A percentile compares a stretch with the other conserved stretches of the same genome.
Conservation (phyloP, 2,888 invertebrate genomes). For the Perdita meconis region DNA sequence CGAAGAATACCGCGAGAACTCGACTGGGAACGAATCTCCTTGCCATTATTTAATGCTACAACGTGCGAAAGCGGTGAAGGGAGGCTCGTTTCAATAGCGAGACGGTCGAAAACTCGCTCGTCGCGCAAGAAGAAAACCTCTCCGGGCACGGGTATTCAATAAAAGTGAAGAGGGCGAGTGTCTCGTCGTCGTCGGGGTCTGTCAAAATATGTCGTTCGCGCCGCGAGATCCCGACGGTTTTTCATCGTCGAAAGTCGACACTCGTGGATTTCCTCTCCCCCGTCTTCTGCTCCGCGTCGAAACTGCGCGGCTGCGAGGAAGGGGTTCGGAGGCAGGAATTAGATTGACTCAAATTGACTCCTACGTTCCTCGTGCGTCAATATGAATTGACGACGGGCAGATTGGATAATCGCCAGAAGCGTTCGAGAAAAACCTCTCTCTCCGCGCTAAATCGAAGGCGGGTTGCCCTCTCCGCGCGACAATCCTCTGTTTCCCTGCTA, state of each 20-base stretch:
- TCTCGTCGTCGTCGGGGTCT: slow-evolving; percentile 37
- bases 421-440: slow-evolving; percentile 38
- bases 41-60: not conserved
- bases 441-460: not conserved
- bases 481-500: not conserved
- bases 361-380: slow-evolving; percentile 68
- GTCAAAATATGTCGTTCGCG: slow-evolving; percentile 53
- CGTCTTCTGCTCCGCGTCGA: slow-evolving; percentile 55
- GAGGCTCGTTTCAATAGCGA: slow-evolving; percentile 1
- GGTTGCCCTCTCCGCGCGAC: not conserved
- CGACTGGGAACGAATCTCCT: not conserved
- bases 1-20: slow-evolving; percentile 2
- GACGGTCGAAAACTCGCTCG: slow-evolving; percentile 8
- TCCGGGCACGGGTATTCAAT: slow-evolving; percentile 34
- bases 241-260: slow-evolving; percentile 56
- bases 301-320: slow-evolving; percentile 48
- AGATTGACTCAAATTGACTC: slow-evolving; percentile 78
- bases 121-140: not conserved
- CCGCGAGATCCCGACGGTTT: slow-evolving; percentile 42
- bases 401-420: slow-evolving; percentile 80
- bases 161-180: slow-evolving; percentile 27
- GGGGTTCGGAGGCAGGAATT: slow-evolving; percentile 29
- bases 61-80: not conserved
- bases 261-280: slow-evolving; percentile 61
- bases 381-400: slow-evolving; percentile 78